Evolutionary conservation across 2,888 invertebrate genomes (phyloP).

Genomic region (Aelia acuminata): DNA sequence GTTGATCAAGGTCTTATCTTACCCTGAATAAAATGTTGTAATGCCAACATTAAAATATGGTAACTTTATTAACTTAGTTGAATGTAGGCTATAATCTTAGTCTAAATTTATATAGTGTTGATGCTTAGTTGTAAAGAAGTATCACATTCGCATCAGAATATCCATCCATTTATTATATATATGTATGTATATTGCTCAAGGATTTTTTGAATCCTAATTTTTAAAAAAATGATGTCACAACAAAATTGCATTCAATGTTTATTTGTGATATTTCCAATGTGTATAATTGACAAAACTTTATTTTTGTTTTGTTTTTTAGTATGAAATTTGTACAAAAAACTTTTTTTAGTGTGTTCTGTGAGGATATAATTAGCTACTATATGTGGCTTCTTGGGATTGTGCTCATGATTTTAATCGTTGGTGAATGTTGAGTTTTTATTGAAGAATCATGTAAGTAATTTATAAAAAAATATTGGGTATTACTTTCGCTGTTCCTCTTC

Average conservation of each 20-base stretch:
- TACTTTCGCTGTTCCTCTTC: too few relatives aligned
- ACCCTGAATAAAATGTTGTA: background rate
- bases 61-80: constrained; percentile 15
- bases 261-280: constrained; percentile 9
- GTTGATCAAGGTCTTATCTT: background rate
- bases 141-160: constrained; percentile 52
- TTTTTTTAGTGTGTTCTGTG: background rate
- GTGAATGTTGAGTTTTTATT: too few relatives aligned
- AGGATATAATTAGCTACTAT: background rate
- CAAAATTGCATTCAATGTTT: background rate
- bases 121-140: constrained; percentile 55
- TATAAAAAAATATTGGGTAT: too few relatives aligned
- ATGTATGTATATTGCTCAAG: constrained; percentile 59
- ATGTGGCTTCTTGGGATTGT: background rate
- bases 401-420: too few relatives aligned
- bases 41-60: background rate
- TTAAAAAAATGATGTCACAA: constrained; percentile 14
- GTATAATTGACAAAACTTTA: background rate
- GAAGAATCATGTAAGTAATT: too few relatives aligned
- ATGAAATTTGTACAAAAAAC: background rate
- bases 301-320: background rate
- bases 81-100: constrained; percentile 30
- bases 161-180: constrained; percentile 62
- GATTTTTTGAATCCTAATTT: constrained; percentile 52
- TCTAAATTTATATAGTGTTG: constrained; percentile 25